Percentiles rank a stretch among this genome's conserved stretches.
These are phyloP conservation scores for Miltochrista miniata DNA, from an alignment of 2,888 invertebrate species.

Conservation along the genomic window DNA sequence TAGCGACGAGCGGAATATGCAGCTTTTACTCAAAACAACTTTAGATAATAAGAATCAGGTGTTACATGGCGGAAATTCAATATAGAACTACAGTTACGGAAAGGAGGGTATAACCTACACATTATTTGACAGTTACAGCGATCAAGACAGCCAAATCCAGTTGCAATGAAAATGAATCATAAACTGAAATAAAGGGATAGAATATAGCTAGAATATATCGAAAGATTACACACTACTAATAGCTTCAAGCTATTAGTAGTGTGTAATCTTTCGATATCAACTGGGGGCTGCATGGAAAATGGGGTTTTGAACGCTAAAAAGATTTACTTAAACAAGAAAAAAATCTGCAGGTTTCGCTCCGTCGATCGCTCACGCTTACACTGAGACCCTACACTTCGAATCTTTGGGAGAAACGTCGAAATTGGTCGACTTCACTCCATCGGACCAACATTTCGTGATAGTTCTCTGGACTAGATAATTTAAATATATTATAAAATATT, in stretches of 20 bases:
- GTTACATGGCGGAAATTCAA: too few species aligned
- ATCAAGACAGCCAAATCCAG: too few species aligned
- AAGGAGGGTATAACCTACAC: too few species aligned
- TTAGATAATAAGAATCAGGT: too few species aligned
- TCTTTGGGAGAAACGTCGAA: constrained; percentile 41
- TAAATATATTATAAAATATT: constrained; percentile 26
- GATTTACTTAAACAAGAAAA: neutral
- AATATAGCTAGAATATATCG: too few species aligned
- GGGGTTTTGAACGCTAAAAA: neutral
- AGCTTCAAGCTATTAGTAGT: too few species aligned
- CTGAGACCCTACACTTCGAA: constrained; percentile 5
- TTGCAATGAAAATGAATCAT: too few species aligned
- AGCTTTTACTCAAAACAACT: neutral
- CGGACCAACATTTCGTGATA: constrained; percentile 74
- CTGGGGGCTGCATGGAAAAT: neutral
- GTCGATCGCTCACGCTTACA: neutral
- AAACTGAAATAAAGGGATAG: too few species aligned
- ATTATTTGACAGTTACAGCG: too few species aligned
- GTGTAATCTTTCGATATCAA: too few species aligned
- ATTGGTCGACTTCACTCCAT: constrained; percentile 55
- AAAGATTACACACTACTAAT: too few species aligned
- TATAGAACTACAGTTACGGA: too few species aligned
- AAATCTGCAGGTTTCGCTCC: neutral
- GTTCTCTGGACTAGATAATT: constrained; percentile 51
- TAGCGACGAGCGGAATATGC: neutral